phyloP scores from a whole-genome alignment of 2,888 invertebrate species.

The Tipula helvola region DNA sequence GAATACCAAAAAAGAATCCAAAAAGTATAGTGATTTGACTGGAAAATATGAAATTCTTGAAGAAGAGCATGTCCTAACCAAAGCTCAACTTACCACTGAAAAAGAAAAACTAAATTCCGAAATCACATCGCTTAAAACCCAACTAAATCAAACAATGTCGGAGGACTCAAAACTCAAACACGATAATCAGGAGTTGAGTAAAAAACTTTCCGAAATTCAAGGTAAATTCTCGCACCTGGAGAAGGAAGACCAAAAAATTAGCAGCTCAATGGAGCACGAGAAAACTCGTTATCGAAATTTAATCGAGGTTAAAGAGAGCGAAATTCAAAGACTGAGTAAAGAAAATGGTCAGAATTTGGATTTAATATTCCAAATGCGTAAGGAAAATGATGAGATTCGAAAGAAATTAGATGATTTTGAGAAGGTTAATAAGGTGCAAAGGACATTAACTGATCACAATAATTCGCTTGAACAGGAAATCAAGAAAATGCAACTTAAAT shows the following conservation, averaged over 20 bases:
- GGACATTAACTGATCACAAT: conserved; percentile 63
- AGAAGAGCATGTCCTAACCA: conserved; percentile 73
- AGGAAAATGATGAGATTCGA: conserved; percentile 66
- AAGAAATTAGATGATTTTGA: conserved; percentile 75
- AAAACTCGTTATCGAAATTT: conserved; percentile 53
- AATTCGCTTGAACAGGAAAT: conserved; percentile 64
- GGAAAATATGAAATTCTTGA: conserved; percentile 71
- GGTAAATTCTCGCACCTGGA: conserved; percentile 29
- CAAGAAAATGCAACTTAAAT: conserved; percentile 51
- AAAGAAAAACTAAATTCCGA: conserved; percentile 57
- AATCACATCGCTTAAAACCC: conserved; percentile 24
- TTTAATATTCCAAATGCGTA: conserved; percentile 57
- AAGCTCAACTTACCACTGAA: conserved; percentile 67
- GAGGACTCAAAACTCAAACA: conserved; percentile 19
- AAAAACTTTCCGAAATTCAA: conserved; percentile 26
- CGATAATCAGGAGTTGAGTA: conserved; percentile 29
- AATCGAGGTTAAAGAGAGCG: conserved; percentile 61
- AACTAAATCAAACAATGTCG: conserved; percentile 26
- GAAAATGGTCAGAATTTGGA: conserved; percentile 56
- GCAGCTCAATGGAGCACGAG: conserved; percentile 42
- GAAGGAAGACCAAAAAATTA: conserved; percentile 24
- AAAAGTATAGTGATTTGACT: conserved; percentile 67
- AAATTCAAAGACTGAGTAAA: conserved; percentile 54
- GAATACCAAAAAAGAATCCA: conserved; percentile 51
- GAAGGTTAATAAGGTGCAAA: conserved; percentile 69